A percentile compares a stretch with the other conserved stretches of the same genome.
Evolutionary conservation across 2,888 invertebrate species (phyloP).

Genomic region (Leucoma salicis): DNA sequence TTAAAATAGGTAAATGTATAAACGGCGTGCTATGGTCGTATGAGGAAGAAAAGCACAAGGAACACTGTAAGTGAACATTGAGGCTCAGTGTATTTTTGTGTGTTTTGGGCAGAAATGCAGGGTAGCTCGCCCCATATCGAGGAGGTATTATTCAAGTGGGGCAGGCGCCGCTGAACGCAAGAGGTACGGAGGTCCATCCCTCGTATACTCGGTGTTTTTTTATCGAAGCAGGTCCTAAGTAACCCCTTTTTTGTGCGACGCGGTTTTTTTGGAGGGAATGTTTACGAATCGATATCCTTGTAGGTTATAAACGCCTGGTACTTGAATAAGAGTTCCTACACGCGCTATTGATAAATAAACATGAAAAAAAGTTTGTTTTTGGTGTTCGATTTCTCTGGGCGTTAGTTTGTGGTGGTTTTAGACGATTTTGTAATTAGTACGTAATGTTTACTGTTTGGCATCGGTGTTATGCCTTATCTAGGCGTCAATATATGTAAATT

Average conservation of each 20-base stretch:
- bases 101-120: slow-evolving; percentile 68
- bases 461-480: no score
- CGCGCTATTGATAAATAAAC: slow-evolving; percentile 41
- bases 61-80: slow-evolving; percentile 78
- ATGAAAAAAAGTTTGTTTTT: slow-evolving; percentile 14
- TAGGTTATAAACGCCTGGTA: slow-evolving; percentile 67
- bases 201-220: slow-evolving; percentile 72
- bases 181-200: slow-evolving; percentile 79
- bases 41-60: slow-evolving; percentile 80
- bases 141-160: slow-evolving; percentile 65
- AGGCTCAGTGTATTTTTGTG: slow-evolving; percentile 64
- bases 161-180: slow-evolving; percentile 68
- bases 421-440: background rate
- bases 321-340: slow-evolving; percentile 31
- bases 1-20: slow-evolving; percentile 80
- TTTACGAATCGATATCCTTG: slow-evolving; percentile 62
- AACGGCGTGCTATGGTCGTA: slow-evolving; percentile 81
- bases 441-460: background rate
- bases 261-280: slow-evolving; percentile 74
- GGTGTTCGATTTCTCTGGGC: background rate
- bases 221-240: slow-evolving; percentile 66
- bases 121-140: slow-evolving; percentile 66
- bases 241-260: slow-evolving; percentile 72
- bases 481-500: no score
- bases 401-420: background rate